These are phyloP conservation scores for Lepidostoma basale DNA, from an alignment of 1,140 invertebrate genomes.

Conservation along the genomic window DNA sequence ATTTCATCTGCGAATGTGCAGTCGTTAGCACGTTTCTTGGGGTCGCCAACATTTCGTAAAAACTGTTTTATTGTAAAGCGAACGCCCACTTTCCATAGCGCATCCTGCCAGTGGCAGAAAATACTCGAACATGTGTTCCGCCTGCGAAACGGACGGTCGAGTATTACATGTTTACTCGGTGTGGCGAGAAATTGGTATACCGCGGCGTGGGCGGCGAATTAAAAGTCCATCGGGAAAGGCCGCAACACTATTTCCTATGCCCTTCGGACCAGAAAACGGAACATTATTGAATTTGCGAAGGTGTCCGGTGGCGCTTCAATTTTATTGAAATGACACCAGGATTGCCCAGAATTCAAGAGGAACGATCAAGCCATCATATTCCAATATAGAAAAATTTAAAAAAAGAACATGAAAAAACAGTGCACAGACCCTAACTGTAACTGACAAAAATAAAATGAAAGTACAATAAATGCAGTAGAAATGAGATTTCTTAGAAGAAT, in stretches of 20 bases:
- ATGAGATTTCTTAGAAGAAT: no score
- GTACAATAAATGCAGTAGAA: no score
- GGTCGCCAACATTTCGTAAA: no score
- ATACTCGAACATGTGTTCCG: neutral
- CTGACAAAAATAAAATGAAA: no score
- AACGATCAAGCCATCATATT: neutral
- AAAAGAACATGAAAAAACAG: neutral
- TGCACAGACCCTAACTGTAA: no score
- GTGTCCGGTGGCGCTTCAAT: neutral
- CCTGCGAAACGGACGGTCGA: neutral
- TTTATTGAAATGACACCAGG: neutral
- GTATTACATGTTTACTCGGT: constrained; percentile 10
- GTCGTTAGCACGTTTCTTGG: no score
- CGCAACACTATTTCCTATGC: neutral
- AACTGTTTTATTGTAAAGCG: no score
- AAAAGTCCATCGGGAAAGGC: constrained; percentile 8
- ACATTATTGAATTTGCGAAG: no score
- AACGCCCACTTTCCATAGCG: no score
- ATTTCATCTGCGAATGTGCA: no score
- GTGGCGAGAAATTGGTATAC: constrained; percentile 8
- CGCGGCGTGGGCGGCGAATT: constrained; percentile 5
- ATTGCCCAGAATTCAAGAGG: neutral
- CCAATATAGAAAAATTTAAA: neutral
- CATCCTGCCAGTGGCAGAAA: no score
- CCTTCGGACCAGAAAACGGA: neutral